Conservation (phyloP, 2,113 vertebrate genomes). For the Strix uralensis region DNA sequence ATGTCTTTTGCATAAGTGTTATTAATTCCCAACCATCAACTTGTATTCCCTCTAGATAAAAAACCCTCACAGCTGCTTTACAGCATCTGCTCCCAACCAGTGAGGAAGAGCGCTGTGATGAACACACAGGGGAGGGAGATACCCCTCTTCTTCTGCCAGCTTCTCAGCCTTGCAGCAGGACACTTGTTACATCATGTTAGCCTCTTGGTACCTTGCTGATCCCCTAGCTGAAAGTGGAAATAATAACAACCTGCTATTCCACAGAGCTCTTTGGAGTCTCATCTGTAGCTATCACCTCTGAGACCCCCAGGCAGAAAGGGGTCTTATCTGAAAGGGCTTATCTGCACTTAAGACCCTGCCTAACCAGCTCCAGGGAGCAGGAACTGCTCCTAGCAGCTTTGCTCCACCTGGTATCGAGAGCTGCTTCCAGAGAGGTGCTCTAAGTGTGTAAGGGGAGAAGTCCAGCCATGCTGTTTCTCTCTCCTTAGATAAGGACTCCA, state of each 20-base stretch:
- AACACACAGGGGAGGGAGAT: neutral
- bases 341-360: neutral
- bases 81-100: neutral
- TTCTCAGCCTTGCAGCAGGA: neutral
- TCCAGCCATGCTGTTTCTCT: neutral
- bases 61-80: neutral
- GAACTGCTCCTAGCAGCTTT: neutral
- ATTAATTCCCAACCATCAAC: neutral
- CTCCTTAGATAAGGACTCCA: neutral
- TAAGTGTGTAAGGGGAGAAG: neutral
- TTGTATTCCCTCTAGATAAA: neutral
- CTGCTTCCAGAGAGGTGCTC: neutral
- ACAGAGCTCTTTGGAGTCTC: neutral
- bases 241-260: neutral
- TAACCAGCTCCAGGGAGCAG: neutral
- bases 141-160: neutral
- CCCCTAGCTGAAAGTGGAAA: neutral
- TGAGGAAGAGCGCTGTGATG: neutral
- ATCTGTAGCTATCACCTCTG: neutral
- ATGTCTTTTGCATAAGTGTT: neutral
- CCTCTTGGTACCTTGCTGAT: neutral
- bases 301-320: neutral
- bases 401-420: neutral
- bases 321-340: neutral
- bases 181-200: neutral